Evolutionary conservation across 2,113 vertebrate genomes (phyloP).

Genomic region (Calonectris borealis): DNA sequence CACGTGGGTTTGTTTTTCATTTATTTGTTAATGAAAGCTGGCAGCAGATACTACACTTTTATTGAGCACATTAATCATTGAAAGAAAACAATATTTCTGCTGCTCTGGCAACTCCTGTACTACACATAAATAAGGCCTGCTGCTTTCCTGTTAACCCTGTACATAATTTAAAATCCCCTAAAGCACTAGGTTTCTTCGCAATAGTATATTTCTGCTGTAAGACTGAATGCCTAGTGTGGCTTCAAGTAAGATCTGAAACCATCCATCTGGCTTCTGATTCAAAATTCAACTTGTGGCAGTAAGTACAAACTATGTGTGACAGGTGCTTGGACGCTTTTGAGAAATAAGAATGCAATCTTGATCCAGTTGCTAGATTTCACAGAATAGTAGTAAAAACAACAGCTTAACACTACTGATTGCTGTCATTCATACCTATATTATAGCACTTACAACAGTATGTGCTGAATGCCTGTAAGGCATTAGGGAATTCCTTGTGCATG

Average conservation of each 20-base stretch:
- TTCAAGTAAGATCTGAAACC: background rate
- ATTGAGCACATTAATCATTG: conserved; percentile 56
- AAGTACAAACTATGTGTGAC: background rate
- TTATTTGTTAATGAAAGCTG: conserved; percentile 76
- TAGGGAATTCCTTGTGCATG: background rate
- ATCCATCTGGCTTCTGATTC: background rate
- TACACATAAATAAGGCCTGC: background rate
- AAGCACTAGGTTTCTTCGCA: background rate
- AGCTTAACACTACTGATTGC: background rate
- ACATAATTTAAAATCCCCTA: background rate
- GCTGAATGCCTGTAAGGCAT: background rate
- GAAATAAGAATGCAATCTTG: background rate
- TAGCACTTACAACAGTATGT: background rate
- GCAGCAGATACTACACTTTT: conserved; percentile 54
- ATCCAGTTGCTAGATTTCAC: background rate
- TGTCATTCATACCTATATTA: background rate
- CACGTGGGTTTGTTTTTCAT: conserved; percentile 71
- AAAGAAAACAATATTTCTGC: conserved; percentile 57
- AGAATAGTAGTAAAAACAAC: background rate
- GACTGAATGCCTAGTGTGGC: background rate
- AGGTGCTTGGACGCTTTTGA: background rate
- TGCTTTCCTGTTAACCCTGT: conserved; percentile 29
- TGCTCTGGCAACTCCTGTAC: conserved; percentile 37
- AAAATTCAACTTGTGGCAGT: background rate
- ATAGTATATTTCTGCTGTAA: background rate